These are phyloP conservation scores for Trichoplusia ni DNA, from an alignment of 1,140 invertebrate genomes.

Conservation along the genomic window DNA sequence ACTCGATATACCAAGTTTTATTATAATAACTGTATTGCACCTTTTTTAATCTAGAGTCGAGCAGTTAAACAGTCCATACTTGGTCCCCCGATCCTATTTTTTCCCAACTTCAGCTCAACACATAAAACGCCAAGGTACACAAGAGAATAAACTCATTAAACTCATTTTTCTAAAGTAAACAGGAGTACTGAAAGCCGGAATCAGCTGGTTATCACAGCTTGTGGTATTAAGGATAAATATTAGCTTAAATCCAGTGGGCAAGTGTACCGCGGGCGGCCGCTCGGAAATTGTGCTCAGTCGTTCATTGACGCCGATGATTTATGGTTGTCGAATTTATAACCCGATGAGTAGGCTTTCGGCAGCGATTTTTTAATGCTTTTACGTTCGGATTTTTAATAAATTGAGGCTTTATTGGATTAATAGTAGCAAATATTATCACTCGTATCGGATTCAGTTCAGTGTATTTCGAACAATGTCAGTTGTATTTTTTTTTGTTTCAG, in stretches of 20 bases:
- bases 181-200: not conserved
- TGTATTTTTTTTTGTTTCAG: no score
- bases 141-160: not conserved
- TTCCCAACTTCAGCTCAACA: not conserved
- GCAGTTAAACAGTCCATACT: no score
- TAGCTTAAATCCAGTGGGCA: not conserved
- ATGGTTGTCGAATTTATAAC: not conserved
- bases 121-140: not conserved
- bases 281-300: slow-evolving; percentile 10
- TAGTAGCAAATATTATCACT: no score
- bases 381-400: no score
- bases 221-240: slow-evolving; percentile 2
- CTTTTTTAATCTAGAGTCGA: no score
- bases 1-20: no score
- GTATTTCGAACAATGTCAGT: no score
- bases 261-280: not conserved
- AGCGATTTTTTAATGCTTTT: no score
- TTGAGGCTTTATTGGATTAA: no score
- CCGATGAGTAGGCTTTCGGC: not conserved
- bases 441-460: no score
- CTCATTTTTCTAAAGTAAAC: not conserved
- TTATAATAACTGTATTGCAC: no score
- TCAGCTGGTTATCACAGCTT: slow-evolving; percentile 9
- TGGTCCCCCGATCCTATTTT: not conserved
- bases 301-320: not conserved